These are phyloP conservation scores for Dipodomys stephensi DNA, from an alignment of 2,113 vertebrate species.

Conservation along the genomic window DNA sequence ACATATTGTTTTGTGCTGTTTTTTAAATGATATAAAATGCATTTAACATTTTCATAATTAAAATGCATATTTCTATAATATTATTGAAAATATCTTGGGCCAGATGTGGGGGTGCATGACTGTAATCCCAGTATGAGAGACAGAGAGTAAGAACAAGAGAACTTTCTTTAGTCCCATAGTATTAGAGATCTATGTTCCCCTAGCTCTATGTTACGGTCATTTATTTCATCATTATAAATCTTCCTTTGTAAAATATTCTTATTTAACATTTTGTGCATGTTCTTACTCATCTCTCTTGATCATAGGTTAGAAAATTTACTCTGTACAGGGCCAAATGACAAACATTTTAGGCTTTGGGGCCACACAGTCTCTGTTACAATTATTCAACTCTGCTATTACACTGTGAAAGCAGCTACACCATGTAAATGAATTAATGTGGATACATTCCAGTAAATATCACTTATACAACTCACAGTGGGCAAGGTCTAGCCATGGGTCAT, in stretches of 20 bases:
- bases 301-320: neutral
- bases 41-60: neutral
- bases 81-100: neutral
- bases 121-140: too few species aligned
- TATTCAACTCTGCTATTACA: neutral
- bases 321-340: neutral
- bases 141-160: too few species aligned
- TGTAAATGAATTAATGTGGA: neutral
- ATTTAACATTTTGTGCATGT: neutral
- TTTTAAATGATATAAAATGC: neutral
- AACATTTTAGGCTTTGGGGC: neutral
- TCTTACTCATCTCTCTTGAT: neutral
- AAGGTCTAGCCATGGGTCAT: neutral
- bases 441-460: neutral
- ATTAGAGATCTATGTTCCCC: neutral
- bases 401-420: neutral
- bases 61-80: neutral
- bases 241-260: neutral
- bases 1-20: neutral
- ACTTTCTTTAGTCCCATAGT: neutral
- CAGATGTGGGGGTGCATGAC: too few species aligned
- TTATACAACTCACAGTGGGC: neutral
- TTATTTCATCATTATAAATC: neutral
- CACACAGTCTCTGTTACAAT: neutral
- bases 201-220: neutral